Evolutionary conservation across 2,888 invertebrate species (phyloP).

Genomic region (Diarsia dahlii): DNA sequence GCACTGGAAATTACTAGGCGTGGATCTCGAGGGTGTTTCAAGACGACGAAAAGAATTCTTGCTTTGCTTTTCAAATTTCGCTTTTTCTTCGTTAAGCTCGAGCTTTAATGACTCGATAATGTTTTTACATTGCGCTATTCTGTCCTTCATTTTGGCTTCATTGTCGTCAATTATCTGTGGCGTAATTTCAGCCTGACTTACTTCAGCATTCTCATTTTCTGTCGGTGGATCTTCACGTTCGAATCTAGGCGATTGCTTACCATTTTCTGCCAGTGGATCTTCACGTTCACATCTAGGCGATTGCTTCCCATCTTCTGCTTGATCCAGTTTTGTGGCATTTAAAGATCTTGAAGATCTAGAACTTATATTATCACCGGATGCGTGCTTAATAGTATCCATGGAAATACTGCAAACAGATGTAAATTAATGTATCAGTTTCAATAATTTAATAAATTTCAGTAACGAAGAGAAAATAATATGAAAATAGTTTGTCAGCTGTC

Average conservation of each 20-base stretch:
- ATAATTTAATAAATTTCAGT: conserved; percentile 8
- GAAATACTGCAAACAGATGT: conserved; percentile 18
- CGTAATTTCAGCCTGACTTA: conserved; percentile 66
- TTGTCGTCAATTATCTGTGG: conserved; percentile 77
- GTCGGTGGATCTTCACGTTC: conserved; percentile 16
- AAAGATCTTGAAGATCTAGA: conserved; percentile 58
- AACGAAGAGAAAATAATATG: conserved; percentile 30
- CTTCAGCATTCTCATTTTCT: conserved; percentile 45
- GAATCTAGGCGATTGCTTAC: conserved; percentile 33
- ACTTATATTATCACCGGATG: conserved; percentile 77
- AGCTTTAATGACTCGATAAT: conserved; percentile 84
- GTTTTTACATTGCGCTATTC: conserved; percentile 83
- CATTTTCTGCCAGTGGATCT: conserved; percentile 39
- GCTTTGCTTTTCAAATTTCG: conserved; percentile 77
- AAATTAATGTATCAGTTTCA: conserved; percentile 18
- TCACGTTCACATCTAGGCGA: conserved; percentile 42
- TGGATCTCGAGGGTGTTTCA: conserved; percentile 43
- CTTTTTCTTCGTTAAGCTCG: conserved; percentile 83
- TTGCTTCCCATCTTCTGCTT: conserved; percentile 45
- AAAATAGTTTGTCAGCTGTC: conserved; percentile 29
- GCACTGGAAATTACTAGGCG: conserved; percentile 52
- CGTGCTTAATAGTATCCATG: conserved; percentile 75
- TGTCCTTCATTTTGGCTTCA: conserved; percentile 81
- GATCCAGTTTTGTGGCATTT: conserved; percentile 41
- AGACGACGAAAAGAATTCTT: conserved; percentile 58